Evolutionary conservation across 2,888 invertebrate species (phyloP).

Genomic region (Laothoe populi): DNA sequence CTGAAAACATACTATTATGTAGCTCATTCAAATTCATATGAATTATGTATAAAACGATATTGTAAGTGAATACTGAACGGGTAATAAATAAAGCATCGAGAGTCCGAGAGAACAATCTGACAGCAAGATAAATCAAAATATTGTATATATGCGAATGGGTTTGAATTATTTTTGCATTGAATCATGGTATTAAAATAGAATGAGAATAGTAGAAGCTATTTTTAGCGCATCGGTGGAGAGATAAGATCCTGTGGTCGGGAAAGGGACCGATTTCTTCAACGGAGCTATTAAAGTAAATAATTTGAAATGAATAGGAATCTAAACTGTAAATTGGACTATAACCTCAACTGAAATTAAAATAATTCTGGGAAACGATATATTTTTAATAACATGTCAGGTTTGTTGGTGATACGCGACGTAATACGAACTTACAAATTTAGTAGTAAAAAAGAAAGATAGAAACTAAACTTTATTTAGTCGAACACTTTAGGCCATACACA

Average conservation of each 20-base stretch:
- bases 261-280: neutral
- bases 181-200: conserved; percentile 15
- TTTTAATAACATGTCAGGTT: too few species aligned
- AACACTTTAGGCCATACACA: too few species aligned
- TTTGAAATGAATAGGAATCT: neutral
- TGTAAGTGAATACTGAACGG: conserved; percentile 26
- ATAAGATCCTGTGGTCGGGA: neutral
- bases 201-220: conserved; percentile 1
- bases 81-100: conserved; percentile 29
- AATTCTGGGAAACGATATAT: too few species aligned
- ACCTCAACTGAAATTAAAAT: too few species aligned
- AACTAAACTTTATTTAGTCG: too few species aligned
- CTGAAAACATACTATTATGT: conserved; percentile 6
- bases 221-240: neutral
- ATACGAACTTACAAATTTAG: too few species aligned
- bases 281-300: neutral
- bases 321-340: too few species aligned
- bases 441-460: too few species aligned
- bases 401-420: too few species aligned
- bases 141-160: conserved; percentile 10
- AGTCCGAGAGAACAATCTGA: conserved; percentile 21
- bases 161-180: conserved; percentile 24
- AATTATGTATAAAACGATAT: conserved; percentile 27
- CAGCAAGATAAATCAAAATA: conserved; percentile 24
- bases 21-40: conserved; percentile 10